Percentiles rank a stretch among this genome's conserved stretches.
These are phyloP conservation scores for Callionymus lyra DNA, from an alignment of 2,113 vertebrate species.

Conservation along the genomic window DNA sequence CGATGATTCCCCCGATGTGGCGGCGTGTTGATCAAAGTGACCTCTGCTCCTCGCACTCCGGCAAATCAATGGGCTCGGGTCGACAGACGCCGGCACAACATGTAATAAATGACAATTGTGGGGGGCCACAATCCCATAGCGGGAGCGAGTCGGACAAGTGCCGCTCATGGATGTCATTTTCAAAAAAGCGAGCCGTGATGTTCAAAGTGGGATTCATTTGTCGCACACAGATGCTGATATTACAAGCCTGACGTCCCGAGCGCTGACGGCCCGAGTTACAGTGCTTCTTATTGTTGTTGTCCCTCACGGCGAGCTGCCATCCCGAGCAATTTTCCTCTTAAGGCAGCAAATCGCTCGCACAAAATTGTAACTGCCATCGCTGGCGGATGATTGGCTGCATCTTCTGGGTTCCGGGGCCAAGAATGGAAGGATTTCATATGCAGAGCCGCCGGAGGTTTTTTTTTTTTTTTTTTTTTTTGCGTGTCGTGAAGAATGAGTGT, in stretches of 20 bases:
- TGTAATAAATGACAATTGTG: slow-evolving; percentile 87
- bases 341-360: slow-evolving; percentile 67
- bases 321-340: slow-evolving; percentile 78
- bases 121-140: slow-evolving; percentile 56
- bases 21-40: slow-evolving; percentile 84
- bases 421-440: slow-evolving; percentile 69
- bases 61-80: slow-evolving; percentile 81
- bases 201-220: slow-evolving; percentile 80
- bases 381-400: slow-evolving; percentile 65
- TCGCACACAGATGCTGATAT: slow-evolving; percentile 78
- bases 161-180: slow-evolving; percentile 79
- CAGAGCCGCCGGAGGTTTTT: slow-evolving; percentile 13
- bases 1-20: slow-evolving; percentile 65
- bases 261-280: slow-evolving; percentile 74
- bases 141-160: slow-evolving; percentile 76
- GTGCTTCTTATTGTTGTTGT: slow-evolving; percentile 75
- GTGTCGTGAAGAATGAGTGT: slow-evolving; percentile 69
- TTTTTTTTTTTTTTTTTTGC: too few species aligned
- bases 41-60: slow-evolving; percentile 73
- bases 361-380: slow-evolving; percentile 73
- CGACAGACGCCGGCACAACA: slow-evolving; percentile 74
- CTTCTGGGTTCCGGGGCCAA: slow-evolving; percentile 45
- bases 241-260: slow-evolving; percentile 69
- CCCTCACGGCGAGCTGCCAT: slow-evolving; percentile 69
- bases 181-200: slow-evolving; percentile 79